These are phyloP conservation scores for Ips nitidus DNA, from an alignment of 1,140 invertebrate species.

Conservation along the genomic window DNA sequence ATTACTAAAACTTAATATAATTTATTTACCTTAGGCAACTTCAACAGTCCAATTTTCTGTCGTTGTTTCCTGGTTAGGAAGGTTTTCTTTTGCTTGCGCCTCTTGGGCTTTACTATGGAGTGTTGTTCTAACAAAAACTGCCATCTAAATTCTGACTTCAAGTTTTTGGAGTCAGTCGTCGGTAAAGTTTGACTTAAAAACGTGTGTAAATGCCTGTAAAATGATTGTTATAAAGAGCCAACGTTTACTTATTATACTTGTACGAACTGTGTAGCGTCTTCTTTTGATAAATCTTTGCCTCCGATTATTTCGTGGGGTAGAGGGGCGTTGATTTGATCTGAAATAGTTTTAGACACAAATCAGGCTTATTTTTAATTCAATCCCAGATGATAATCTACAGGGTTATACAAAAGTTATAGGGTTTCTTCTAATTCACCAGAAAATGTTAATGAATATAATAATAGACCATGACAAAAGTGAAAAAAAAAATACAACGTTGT, in stretches of 20 bases:
- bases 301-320: slow-evolving; percentile 18
- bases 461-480: too few relatives aligned
- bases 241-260: neutral
- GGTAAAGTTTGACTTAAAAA: slow-evolving; percentile 38
- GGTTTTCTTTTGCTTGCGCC: slow-evolving; percentile 38
- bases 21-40: slow-evolving; percentile 40
- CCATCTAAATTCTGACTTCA: slow-evolving; percentile 36
- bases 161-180: slow-evolving; percentile 24
- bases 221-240: neutral
- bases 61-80: slow-evolving; percentile 44
- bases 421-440: too few relatives aligned
- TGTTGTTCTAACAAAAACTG: slow-evolving; percentile 39
- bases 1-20: neutral
- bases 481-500: too few relatives aligned
- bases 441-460: too few relatives aligned
- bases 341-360: slow-evolving; percentile 2
- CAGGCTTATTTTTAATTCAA: too few relatives aligned
- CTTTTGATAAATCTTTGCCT: neutral
- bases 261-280: neutral
- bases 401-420: too few relatives aligned
- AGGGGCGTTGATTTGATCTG: slow-evolving; percentile 12
- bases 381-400: too few relatives aligned
- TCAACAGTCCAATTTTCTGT: slow-evolving; percentile 42
- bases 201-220: slow-evolving; percentile 34
- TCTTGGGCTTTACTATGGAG: slow-evolving; percentile 26